Base-by-base conservation (phyloP, 2,888 invertebrate species). In the Agrochola litura region DNA sequence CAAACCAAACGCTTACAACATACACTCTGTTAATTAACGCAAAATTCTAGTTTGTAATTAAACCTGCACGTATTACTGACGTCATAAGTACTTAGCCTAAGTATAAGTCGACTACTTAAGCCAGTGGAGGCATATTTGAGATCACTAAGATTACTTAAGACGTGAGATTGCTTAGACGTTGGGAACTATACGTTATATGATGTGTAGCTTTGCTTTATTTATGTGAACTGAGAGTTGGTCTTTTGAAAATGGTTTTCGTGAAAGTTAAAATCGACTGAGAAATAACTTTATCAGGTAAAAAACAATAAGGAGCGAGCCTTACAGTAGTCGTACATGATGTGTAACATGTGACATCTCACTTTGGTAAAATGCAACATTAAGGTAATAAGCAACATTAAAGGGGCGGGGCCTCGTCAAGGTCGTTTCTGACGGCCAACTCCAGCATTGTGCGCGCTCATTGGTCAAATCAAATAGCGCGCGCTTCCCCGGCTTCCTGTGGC, bases 121-220 rank as follows among this genome's bases (percentile, higher is more conserved):
- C n/a, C 60, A 88, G 76, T 68, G 56, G 65, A 73, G 67, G 77
- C 85, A 87, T 85, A 87, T 87, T 85, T 73, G 82, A 81, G 71
- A 76, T 85, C 67, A 63, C 79, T 68, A 58, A 85, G 88, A 87
- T 85, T 79, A 82, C 78, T 82, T 82, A 60, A 73, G 58, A 49
- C 52, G 69, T 73, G 30, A 60, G 69, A 65, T 71, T 25, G 54
- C 67, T 79, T 66, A 67, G 61, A 79, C 61, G 56, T 37, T 37
- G 41, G 79, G 8, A 83, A 64, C 68, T 77, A 66, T 67, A 77
- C 37, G 63, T 52, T 68, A n/a, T 52, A 12, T 12, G 66, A 63
- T 60, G 58, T 64, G 68, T 30, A 19, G 52, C 83, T 77, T 37
- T 56, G 16, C 43, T 49, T 68, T 56, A 63, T 41, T 67, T 30